Evolutionary conservation across 2,797 vertebrate genomes (phyloP), one percentile per base, ranked within the genome.

Genomic region (Hylomyscus alleni): DNA sequence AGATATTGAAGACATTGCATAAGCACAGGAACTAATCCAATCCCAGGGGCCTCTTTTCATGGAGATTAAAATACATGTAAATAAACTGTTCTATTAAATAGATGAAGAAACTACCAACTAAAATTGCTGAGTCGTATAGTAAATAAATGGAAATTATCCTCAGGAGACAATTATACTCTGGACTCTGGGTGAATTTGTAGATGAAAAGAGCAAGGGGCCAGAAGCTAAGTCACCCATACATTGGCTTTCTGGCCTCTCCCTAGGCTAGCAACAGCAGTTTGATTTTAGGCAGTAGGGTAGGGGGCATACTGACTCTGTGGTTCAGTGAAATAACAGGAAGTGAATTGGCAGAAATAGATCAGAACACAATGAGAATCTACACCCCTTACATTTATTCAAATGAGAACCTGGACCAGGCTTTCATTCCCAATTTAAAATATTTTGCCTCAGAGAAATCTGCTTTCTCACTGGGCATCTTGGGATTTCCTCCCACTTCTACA

Each of bases 101-200:
- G 81, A 92, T 91, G 82, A 95, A 94, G 56, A 97, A 94, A 94
- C 24, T 89, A 56, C 40, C n/a, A 90, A 29, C 34, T 47, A 69
- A 96, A 96, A 89, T 69, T 94, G 86, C 86, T 91, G 89, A 97
- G 89, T 94, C 96, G 89, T 95, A 62, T 76, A 95, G 84, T 88
- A 78, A 88, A 92, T 29, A 56, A 47, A 91, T 31, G 31, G 62
- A 62, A 94, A 72, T 94, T 62, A 58, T 80, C 50, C n/a, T 67
- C 65, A 52, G 54, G 89, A 78, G 34, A 83, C 60, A 76, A 83
- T 96, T 69, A 86, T 29, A 56, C 19, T 2, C 22, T 83, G 34
- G 2, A 47, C 24, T 92, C 58, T 52, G 22, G 77, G 37, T 76
- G 73, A 91, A n/a, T 93, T 78, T 76, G 60, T 52, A 62, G 10